Evolutionary conservation across 2,888 invertebrate genomes (phyloP), one percentile per base, ranked within the genome.

Genomic region (Pilophorus perplexus): DNA sequence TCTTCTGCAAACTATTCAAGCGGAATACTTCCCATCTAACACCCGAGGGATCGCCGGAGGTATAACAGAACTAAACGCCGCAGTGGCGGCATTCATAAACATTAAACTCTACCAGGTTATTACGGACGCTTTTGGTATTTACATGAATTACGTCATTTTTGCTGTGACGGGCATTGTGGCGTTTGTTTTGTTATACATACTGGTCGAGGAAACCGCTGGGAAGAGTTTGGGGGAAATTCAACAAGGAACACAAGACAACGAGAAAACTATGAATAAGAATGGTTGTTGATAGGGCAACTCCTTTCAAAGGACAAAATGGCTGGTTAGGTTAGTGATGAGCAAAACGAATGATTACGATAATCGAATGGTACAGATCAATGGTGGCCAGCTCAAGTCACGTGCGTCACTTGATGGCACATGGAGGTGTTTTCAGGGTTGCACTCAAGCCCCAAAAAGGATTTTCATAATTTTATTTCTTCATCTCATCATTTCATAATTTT

Each of bases 171-270:
- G 67, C 14, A 46, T 67, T 12, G 20, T 69, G 2, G 57, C 71
- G 8, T 67, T 71, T 6, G 66, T 69, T n/a, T 38, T 68, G 14
- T 68, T 72, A 2, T 68, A 67, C 52, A 66, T 69, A 46, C 25
- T 69, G 23, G 50, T 72, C 18, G 71, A 71, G 18, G 73, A 73
- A 50, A 72, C 73, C 10, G 72, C 72, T 8, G 73, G 73, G 10
- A 70, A 68, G 33, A 67, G 69, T 3, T 66, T 73, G 16, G 71
- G 68, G 0, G 69, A 73, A 67, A 71, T 73, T 5, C 66, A 66
- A 16, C 8, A 38, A 10, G 48, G 14, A 37, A 6, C 27, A 18
- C n/a, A 33, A 33, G 12, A 33, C 6, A 12, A 33, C 12, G 33
- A 33, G 12, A 33, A 33, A 33, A n/a, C n/a, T n/a, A n/a, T 33